Evolutionary conservation across 2,797 vertebrate genomes (phyloP).

Genomic region (Lophotriccus pileatus): DNA sequence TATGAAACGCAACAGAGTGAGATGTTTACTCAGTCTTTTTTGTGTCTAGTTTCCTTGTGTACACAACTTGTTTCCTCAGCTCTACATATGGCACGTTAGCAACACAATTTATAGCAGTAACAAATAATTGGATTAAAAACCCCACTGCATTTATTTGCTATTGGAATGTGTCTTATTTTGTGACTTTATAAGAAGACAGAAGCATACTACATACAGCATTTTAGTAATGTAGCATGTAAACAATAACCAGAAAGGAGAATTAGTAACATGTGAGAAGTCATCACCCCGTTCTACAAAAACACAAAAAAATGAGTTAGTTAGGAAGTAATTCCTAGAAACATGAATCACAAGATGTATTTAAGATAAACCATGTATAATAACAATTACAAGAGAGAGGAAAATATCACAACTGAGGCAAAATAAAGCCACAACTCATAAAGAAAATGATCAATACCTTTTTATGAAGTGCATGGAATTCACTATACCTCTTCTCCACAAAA

Average conservation of each 20-base stretch:
- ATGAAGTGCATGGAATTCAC: slow-evolving; percentile 95
- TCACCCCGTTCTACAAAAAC: not conserved
- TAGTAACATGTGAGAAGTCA: not conserved
- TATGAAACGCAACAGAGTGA: not conserved
- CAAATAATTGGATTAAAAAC: not conserved
- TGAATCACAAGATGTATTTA: not conserved
- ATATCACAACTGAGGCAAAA: not conserved
- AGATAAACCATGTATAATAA: not conserved
- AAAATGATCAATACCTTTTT: slow-evolving; percentile 86
- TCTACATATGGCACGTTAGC: not conserved
- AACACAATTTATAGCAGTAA: not conserved
- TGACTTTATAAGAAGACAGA: not conserved
- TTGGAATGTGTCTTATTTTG: not conserved
- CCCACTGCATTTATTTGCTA: accelerated
- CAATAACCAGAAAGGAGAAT: not conserved
- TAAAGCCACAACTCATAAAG: not conserved
- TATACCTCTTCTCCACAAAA: slow-evolving; percentile 95
- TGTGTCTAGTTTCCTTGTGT: not conserved
- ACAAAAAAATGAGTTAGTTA: not conserved
- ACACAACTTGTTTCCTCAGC: not conserved
- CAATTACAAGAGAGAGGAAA: not conserved
- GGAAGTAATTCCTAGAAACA: not conserved
- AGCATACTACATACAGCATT: not conserved
- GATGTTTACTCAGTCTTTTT: not conserved
- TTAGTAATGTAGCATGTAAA: not conserved